Evolutionary conservation across 2,797 vertebrate species (phyloP), one percentile per base, ranked within the genome.

Genomic region (Chromis chromis): DNA sequence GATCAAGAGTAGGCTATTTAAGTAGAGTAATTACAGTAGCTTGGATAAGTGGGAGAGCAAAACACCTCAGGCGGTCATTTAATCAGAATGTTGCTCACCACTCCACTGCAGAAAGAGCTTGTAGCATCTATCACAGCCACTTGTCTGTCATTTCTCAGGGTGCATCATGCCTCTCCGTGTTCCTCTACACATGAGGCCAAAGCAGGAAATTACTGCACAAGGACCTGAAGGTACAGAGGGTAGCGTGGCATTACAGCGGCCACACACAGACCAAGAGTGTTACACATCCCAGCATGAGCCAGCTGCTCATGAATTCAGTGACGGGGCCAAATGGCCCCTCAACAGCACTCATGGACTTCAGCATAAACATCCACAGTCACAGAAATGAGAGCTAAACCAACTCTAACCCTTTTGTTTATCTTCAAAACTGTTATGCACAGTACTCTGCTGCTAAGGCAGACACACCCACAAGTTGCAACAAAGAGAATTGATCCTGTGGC

Each of bases 291-390:
- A 52, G 70, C 33, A 17, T 64, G 59, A 78, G 71, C 56, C 33
- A 12, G 56, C 76, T 70, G 61, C 72, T 78, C 75, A 70, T 53
- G 25, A 61, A 81, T 56, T n/a, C 65, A n/a, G 31, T 7, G 46
- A 76, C 79, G 76, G 81, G 82, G 72, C 72, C 86, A 83, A 90
- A 88, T 82, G 70, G 70, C 70, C 70, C 84, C 86, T 79, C 49
- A 82, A 19, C 22, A 0, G 3, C 65, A 55, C 76, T 60, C 65
- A 36, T 65, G 67, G 59, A 79, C 62, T 75, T 69, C 33, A 68
- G 65, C 44, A 65, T 57, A 70, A 70, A 79, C 73, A 71, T 73
- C 62, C 53, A 60, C 21, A 3, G 54, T 24, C 33, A 74, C 48
- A 27, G 36, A 70, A 21, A 46, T 54, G 62, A 10, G 63, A 67